Evolutionary conservation across 2,113 vertebrate genomes (phyloP).

Genomic region (Anarhynchus alexandrinus): DNA sequence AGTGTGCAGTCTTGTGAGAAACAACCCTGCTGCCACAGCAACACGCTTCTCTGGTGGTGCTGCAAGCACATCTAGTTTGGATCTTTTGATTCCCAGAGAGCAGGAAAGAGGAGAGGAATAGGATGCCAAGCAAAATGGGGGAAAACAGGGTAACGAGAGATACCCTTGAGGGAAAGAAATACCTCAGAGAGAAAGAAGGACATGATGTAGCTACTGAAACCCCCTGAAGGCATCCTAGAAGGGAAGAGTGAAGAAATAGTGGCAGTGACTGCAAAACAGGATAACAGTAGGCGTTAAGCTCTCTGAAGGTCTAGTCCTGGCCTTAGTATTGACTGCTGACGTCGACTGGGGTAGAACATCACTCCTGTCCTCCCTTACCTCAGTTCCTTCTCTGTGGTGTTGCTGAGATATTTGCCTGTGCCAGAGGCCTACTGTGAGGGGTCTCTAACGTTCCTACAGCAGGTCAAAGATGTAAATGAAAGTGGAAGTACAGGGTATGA

Average conservation of each 20-base stretch:
- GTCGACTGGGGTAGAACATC: fast-evolving
- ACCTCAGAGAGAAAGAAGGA: background rate
- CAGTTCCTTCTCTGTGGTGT: background rate
- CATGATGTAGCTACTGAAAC: background rate
- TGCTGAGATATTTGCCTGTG: background rate
- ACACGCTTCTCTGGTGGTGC: background rate
- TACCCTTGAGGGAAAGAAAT: background rate
- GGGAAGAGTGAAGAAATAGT: background rate
- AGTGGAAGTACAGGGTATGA: background rate
- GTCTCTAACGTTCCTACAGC: background rate
- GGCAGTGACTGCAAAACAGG: background rate
- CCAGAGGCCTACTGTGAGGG: background rate
- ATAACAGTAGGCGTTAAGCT: background rate
- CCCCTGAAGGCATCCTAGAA: background rate
- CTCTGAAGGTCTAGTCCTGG: background rate
- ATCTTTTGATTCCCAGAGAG: background rate
- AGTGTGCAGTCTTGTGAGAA: background rate
- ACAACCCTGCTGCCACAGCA: background rate
- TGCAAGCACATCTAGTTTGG: background rate
- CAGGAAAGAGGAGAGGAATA: background rate
- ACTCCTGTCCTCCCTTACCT: background rate
- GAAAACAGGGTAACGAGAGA: background rate
- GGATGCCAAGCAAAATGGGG: background rate
- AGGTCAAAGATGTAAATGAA: background rate
- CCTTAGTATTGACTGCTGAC: background rate